These are phyloP conservation scores for Mixornis gularis DNA, from an alignment of 2,113 vertebrate species.

Conservation along the genomic window DNA sequence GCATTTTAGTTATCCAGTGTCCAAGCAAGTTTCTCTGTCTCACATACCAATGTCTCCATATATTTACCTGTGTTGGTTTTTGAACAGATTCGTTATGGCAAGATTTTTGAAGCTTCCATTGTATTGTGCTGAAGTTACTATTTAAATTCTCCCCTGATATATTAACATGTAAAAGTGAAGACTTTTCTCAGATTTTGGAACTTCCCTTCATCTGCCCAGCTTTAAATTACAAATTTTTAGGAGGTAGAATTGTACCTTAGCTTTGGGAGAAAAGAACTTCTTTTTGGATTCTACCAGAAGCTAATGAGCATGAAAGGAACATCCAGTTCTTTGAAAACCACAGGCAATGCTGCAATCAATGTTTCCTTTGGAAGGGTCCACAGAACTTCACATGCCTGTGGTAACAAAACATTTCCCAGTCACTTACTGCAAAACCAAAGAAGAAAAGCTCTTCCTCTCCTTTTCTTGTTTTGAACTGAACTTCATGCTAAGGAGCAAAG, in stretches of 20 bases:
- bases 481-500: not conserved
- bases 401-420: not conserved
- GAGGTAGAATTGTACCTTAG: not conserved
- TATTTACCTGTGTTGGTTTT: not conserved
- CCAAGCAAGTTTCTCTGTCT: not conserved
- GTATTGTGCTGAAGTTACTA: not conserved
- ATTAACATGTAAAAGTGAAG: not conserved
- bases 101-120: not conserved
- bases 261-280: not conserved
- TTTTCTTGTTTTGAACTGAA: not conserved
- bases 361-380: not conserved
- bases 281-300: not conserved
- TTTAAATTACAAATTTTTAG: not conserved
- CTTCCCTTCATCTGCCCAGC: not conserved
- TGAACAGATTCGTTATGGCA: not conserved
- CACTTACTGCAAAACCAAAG: not conserved
- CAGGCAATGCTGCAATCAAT: not conserved
- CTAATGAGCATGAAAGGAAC: not conserved
- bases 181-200: not conserved
- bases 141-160: not conserved
- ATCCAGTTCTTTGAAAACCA: not conserved
- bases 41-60: not conserved
- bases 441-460: not conserved
- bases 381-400: not conserved
- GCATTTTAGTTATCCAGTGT: not conserved